These are phyloP conservation scores for Oryctolagus cuniculus DNA, from an alignment of 2,113 vertebrate genomes.

Conservation along the genomic window mOryCun1.1 NC_091432.1:203675001-203675500, in stretches of 20 bases:
- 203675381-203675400: background rate
- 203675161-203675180: background rate
- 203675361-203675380: background rate
- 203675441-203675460: background rate
- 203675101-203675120: background rate
- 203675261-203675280: background rate
- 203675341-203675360: background rate
- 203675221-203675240: background rate
- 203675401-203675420: background rate
- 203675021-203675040: background rate
- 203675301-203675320: background rate
- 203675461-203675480: background rate
- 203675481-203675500: background rate
- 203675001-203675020: background rate
- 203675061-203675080: background rate
- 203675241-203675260: background rate
- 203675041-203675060: background rate
- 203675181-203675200: background rate
- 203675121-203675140: background rate
- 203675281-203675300: background rate
- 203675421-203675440: background rate
- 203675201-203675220: background rate
- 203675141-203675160: conserved; percentile 11
- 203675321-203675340: background rate
- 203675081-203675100: background rate